Percentiles rank a stretch among this genome's conserved stretches.
phyloP scores from a whole-genome alignment of 1,140 invertebrate genomes.

The Anastrepha obliqua region DNA sequence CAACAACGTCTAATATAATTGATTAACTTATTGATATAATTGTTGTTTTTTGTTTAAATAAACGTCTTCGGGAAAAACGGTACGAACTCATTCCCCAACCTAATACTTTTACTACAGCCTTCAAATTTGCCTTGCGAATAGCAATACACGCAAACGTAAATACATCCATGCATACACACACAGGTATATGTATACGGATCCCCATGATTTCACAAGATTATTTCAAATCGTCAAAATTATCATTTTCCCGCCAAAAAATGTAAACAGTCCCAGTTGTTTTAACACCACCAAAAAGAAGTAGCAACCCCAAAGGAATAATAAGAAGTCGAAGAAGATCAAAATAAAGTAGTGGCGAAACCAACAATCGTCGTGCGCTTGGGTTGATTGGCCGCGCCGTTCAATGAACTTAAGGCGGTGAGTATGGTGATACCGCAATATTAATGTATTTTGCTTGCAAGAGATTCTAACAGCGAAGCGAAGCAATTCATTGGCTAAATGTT shows the following conservation, averaged over 20 bases:
- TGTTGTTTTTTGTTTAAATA: no score
- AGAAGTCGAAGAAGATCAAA: slow-evolving; percentile 13
- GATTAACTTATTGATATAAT: no score
- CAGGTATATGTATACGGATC: no score
- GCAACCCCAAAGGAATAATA: slow-evolving; percentile 7
- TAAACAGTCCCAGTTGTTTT: background rate
- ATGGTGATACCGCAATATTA: slow-evolving; percentile 10
- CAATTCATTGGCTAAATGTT: slow-evolving; percentile 7
- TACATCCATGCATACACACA: no score
- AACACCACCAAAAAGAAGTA: background rate
- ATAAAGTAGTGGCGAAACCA: no score
- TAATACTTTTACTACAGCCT: no score
- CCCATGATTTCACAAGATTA: background rate
- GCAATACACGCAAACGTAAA: no score
- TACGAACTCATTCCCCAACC: no score
- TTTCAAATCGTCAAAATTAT: background rate
- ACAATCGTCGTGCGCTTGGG: slow-evolving; percentile 8
- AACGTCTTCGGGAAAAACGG: no score
- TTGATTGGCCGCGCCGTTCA: slow-evolving; percentile 32
- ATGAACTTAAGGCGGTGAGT: slow-evolving; percentile 22
- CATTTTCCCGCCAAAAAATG: slow-evolving; percentile 20
- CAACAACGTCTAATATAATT: no score
- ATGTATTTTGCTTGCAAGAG: background rate
- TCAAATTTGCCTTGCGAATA: no score
- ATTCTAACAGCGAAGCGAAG: background rate